Percentiles rank a stretch among this genome's conserved stretches.
Evolutionary conservation across 2,113 vertebrate genomes (phyloP).

Genomic region (Pteronura brasiliensis): DNA sequence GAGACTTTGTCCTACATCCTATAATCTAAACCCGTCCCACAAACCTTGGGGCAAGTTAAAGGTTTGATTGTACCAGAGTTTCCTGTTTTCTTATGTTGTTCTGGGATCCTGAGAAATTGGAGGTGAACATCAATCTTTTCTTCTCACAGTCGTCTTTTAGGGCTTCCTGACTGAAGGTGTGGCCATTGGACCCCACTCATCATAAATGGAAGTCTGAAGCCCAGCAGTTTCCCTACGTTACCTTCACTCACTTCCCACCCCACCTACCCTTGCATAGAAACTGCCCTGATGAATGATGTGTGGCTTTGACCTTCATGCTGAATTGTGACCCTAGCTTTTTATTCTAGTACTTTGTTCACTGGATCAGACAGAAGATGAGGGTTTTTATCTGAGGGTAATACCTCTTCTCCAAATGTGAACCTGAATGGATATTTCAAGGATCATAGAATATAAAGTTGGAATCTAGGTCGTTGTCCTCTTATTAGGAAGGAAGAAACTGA

Average conservation of each 20-base stretch:
- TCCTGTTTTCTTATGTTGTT: not conserved
- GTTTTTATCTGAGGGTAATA: slow-evolving; percentile 15
- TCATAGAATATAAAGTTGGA: not conserved
- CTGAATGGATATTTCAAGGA: not conserved
- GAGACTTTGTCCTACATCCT: not conserved
- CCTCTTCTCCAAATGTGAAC: not conserved
- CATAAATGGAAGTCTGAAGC: not conserved
- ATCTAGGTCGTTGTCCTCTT: not conserved
- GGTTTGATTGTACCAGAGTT: not conserved
- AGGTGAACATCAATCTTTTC: not conserved
- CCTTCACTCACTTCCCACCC: not conserved
- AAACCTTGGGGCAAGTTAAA: not conserved
- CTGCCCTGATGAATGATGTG: not conserved
- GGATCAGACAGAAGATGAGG: not conserved
- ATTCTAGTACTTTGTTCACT: slow-evolving; percentile 9
- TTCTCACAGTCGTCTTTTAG: not conserved
- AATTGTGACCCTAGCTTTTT: not conserved
- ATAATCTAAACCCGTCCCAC: not conserved
- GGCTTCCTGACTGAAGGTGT: not conserved
- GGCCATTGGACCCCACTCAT: not conserved
- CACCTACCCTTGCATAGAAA: not conserved
- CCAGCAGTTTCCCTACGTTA: not conserved
- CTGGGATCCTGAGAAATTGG: not conserved
- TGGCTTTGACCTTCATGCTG: not conserved
- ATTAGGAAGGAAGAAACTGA: not conserved